Evolutionary conservation across 2,797 vertebrate species (phyloP), one percentile per base, ranked within the genome.

Genomic region (Nothura maculosa): DNA sequence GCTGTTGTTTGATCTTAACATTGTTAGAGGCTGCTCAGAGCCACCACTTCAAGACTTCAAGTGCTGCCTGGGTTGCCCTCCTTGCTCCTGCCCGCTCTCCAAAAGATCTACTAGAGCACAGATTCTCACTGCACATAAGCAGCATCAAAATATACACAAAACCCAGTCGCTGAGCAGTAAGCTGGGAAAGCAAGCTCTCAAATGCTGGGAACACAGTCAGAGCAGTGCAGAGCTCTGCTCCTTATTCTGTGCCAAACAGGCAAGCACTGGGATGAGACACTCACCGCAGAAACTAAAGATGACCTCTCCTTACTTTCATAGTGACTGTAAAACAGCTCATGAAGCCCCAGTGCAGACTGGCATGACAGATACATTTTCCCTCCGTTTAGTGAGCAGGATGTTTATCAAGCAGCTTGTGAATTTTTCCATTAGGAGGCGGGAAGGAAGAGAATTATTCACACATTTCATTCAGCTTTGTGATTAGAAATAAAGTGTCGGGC

Each of bases 1-100:
- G 25, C 5, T 85, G 43, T 27, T 28, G 60, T 67, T 92, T 90
- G 20, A 58, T 70, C 42, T 75, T 72, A 79, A 78, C 58, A 45
- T 25, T 58, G 43, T 22, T 9, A 79, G 24, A 34, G 22, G 32
- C 6, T 25, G 50, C 16, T 19, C n/a, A 48, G 32, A 16, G 34
- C 13, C 45, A 48, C 17, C 18, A 48, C 30, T 83, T 70, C 22
- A 54, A 36, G 21, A 75, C 14, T 36, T 48, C n/a, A 72, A 4
- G 22, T 15, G 3, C 16, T n/a, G n/a, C 15, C 25, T 32, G 8
- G 18, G 68, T 25, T 36, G 9, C 24, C 52, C 28, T 55, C 28
- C 52, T 54, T 52, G 28, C 25, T 16, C 28, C 28, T 30, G 15
- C 17, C 28, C 28, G 2, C 54, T 19, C 54, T n/a, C 18, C 54